phyloP scores from a whole-genome alignment of 2,113 vertebrate species.

The Isichthys henryi region DNA sequence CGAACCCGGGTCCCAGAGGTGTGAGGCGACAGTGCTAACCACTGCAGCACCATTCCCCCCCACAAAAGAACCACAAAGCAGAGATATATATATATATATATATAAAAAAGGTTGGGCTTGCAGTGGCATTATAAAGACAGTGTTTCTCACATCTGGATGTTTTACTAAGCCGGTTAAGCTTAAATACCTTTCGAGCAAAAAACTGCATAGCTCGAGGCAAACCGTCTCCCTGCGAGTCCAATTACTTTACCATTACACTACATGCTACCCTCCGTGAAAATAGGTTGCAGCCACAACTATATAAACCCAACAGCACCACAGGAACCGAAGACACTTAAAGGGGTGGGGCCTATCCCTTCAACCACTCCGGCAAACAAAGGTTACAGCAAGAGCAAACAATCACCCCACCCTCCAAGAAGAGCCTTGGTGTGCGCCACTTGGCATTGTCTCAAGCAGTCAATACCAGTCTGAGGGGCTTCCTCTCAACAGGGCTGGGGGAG shows the following conservation, averaged over 20 bases:
- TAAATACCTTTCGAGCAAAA: neutral
- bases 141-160: neutral
- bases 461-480: slow-evolving; percentile 29
- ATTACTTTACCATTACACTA: neutral
- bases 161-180: neutral
- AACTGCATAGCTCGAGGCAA: neutral
- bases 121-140: neutral
- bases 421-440: neutral
- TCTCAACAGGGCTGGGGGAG: slow-evolving; percentile 30
- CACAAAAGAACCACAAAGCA: neutral
- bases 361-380: neutral
- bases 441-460: slow-evolving; percentile 25
- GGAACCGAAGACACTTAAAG: neutral
- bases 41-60: no score
- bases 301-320: neutral
- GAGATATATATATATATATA: no score
- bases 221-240: neutral
- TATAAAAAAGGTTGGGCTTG: neutral
- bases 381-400: slow-evolving; percentile 24
- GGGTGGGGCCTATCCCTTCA: neutral
- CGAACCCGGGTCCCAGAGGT: no score
- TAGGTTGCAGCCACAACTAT: neutral
- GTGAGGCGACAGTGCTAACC: no score
- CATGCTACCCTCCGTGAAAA: neutral
- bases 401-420: slow-evolving; percentile 20